Conservation (phyloP, 2,113 vertebrate genomes). For the Phainopepla nitens region DNA sequence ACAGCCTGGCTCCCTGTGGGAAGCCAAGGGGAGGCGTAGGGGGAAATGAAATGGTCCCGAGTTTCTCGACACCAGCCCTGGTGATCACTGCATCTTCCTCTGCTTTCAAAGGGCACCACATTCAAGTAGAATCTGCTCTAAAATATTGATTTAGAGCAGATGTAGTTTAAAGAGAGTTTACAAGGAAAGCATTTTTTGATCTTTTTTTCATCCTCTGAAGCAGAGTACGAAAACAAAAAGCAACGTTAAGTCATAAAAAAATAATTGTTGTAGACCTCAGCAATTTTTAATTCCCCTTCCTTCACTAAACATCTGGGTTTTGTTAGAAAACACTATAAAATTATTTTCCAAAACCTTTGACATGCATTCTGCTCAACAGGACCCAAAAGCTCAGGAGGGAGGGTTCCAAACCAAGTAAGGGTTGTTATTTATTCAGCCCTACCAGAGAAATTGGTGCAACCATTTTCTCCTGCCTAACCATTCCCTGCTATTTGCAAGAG, state of each 20-base stretch:
- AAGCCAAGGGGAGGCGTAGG: fast-evolving
- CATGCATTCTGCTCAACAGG: neutral
- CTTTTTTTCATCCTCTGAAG: neutral
- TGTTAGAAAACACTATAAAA: conserved; percentile 23
- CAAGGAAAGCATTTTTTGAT: neutral
- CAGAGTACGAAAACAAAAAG: conserved; percentile 4
- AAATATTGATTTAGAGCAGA: conserved; percentile 28
- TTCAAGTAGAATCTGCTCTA: neutral
- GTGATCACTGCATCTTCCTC: neutral
- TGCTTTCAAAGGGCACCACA: neutral
- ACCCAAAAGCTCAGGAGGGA: neutral
- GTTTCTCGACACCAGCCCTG: neutral
- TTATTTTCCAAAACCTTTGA: conserved; percentile 34
- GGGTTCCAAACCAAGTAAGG: neutral
- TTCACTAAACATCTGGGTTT: conserved; percentile 17
- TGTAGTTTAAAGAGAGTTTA: neutral
- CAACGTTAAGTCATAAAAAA: conserved; percentile 17
- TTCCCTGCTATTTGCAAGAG: neutral
- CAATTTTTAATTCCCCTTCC: conserved; percentile 22
- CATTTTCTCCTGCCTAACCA: neutral
- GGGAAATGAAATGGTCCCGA: neutral
- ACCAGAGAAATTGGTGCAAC: neutral
- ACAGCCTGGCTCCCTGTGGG: neutral
- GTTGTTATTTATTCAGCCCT: neutral
- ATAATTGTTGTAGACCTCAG: neutral